Base-by-base conservation (phyloP, 2,797 vertebrate genomes). In the Bufotes viridis region DNA sequence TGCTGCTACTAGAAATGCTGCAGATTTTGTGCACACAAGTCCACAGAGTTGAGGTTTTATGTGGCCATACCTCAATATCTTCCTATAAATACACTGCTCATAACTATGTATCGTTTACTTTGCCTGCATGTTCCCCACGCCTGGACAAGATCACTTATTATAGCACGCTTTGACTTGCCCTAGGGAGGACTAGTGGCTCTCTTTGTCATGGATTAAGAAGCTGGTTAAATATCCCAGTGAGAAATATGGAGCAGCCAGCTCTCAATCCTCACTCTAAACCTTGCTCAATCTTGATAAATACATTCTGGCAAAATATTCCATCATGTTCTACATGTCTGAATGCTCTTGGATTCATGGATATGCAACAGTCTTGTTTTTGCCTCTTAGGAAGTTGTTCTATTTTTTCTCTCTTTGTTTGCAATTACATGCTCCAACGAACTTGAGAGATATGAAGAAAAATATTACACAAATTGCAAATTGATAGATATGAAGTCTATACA, bases 401-500 rank as follows among this genome's bases (percentile, higher is more conserved):
- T 89, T 89, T 89, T 86, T 82, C 70, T 29, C 34, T 67, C 85
- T 89, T 89, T 87, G 85, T 89, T 89, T 87, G 88, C 88, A 87
- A 89, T 89, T 89, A 89, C 88, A 89, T 72, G 88, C 88, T 89
- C 85, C 88, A 84, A 29, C 63, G 85, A 89, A 53, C 74, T 78
- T 87, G 84, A 87, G 84, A 89, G 88, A 89, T 89, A 89, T 89
- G 88, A 89, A 83, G 84, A 83, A 89, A 89, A 89, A 89, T 89
- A 89, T 89, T 89, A 86, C 88, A 89, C 88, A 87, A 89, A 89
- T 83, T 87, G 85, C 88, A 89, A 89, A 89, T 87, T 89, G 88
- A 87, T 89, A 89, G 88, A 89, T 89, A 83, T 69, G 85, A 89
- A 87, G 88, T 78, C 70, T 87, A 89, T 89, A 82, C 72, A 63